Percentiles rank a stretch among this genome's conserved stretches.
phyloP scores from a whole-genome alignment of 2,113 vertebrate genomes.

The Saimiri boliviensis region DNA sequence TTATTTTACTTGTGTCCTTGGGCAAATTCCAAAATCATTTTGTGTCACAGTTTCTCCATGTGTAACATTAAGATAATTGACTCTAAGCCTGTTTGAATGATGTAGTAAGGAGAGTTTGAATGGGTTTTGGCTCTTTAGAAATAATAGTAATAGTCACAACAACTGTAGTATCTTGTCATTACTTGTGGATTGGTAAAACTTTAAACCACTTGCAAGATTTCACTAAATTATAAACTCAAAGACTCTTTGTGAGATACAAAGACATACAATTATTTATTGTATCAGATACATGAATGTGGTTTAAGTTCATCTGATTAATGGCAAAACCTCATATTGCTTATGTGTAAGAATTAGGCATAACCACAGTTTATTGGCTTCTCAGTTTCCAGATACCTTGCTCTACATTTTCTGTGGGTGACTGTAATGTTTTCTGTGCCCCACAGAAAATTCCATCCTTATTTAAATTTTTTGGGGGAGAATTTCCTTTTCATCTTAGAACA shows the following conservation, averaged over 20 bases:
- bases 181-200: not conserved
- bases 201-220: not conserved
- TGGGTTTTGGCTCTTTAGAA: not conserved
- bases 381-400: not conserved
- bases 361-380: not conserved
- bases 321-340: not conserved
- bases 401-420: not conserved
- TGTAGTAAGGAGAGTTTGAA: not conserved
- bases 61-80: not conserved
- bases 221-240: not conserved
- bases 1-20: not conserved
- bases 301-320: not conserved
- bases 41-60: not conserved
- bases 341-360: not conserved
- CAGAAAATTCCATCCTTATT: not conserved
- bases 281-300: not conserved
- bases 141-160: not conserved
- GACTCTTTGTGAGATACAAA: not conserved
- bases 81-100: not conserved
- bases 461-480: not conserved
- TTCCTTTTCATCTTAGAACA: not conserved
- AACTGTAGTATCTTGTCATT: not conserved
- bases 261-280: not conserved
- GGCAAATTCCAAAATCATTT: not conserved
- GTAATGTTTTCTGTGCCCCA: not conserved